Evolutionary conservation across 2,113 vertebrate species (phyloP), one percentile per base, ranked within the genome.

Genomic region (Spizaetus ornatus): DNA sequence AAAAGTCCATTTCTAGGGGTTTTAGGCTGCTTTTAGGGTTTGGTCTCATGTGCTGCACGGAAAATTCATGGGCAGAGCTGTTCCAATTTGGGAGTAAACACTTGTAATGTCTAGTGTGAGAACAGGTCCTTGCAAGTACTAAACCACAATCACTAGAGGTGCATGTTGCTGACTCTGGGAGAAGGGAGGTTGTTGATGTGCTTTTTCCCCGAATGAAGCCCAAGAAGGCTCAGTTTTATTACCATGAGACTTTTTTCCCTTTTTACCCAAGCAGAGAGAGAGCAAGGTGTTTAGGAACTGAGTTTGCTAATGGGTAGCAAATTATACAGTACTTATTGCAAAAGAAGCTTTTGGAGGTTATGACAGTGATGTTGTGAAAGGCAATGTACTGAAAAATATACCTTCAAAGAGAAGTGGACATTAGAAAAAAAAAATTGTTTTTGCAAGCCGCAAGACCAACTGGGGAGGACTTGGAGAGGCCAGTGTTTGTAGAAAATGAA

Each of bases 401-500:
- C n/a, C 56, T 2, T 4, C 9, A 20, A 50, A 72, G 21, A 85
- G 22, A 89, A 89, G 80, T 56, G 62, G 79, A 32, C 8, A 1
- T 53, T 19, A 27, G 4, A 3, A 34, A 38, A 69, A 50, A 71
- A 25, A 36, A 38, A 17, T 8, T 27, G 3, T 0, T 83, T 88
- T 90, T 90, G 31, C 2, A 43, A 92, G 62, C 63, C 67, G 21
- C 29, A 62, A 65, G 32, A 43, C 55, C 16, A 26, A 1, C 40
- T 8, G 23, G n/a, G 59, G 50, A 45, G 77, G 45, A 80, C n/a
- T 70, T 59, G 72, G 79, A 85, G 73, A 90, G 50, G 89, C 78
- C 71, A 52, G n/a, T 77, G 70, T 82, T 93, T 89, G 48, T 66
- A 93, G 84, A 72, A 91, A 93, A 90, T 36, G 78, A 96, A 70